phyloP scores from a whole-genome alignment of 92 coral and sea anemone species.

The Montipora capitata region DNA sequence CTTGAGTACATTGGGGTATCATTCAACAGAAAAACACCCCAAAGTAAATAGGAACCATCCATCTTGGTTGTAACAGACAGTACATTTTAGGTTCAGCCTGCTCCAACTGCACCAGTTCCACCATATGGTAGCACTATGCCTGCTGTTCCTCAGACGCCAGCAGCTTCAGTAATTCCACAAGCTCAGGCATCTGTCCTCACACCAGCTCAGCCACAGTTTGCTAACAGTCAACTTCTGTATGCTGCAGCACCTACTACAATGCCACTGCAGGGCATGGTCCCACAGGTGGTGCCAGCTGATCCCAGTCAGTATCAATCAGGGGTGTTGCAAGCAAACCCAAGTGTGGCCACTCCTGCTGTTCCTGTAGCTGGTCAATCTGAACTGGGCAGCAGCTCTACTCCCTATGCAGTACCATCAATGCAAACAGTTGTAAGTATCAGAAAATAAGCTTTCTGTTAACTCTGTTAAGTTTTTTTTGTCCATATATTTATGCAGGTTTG shows the following conservation, averaged over 20 bases:
- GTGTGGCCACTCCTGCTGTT: not conserved
- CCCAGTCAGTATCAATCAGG: conserved; percentile 26
- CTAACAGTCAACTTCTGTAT: conserved; percentile 18
- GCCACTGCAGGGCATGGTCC: conserved; percentile 23
- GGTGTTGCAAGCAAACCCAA: not conserved
- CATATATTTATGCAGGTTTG: no score
- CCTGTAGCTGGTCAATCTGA: conserved; percentile 38
- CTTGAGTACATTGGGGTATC: no score
- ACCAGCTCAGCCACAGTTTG: conserved; percentile 32
- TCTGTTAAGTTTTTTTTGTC: no score
- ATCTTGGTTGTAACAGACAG: no score
- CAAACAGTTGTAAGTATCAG: conserved; percentile 26
- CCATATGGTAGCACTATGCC: conserved; percentile 13
- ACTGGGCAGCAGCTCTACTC: conserved; percentile 23
- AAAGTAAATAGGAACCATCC: no score
- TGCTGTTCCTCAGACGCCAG: conserved; percentile 11
- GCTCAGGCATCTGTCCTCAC: conserved; percentile 17
- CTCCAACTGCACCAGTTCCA: not conserved
- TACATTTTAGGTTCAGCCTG: conserved; percentile 15
- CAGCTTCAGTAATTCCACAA: conserved; percentile 8
- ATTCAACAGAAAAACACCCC: no score
- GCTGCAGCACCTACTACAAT: conserved; percentile 33
- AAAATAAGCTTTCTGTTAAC: no score
- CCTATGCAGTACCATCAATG: not conserved
- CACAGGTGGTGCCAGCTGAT: conserved; percentile 20